Percentiles rank a stretch among this genome's conserved stretches.
Evolutionary conservation across 2,888 invertebrate genomes (phyloP).

Genomic region (Caradrina clavipalpis): DNA sequence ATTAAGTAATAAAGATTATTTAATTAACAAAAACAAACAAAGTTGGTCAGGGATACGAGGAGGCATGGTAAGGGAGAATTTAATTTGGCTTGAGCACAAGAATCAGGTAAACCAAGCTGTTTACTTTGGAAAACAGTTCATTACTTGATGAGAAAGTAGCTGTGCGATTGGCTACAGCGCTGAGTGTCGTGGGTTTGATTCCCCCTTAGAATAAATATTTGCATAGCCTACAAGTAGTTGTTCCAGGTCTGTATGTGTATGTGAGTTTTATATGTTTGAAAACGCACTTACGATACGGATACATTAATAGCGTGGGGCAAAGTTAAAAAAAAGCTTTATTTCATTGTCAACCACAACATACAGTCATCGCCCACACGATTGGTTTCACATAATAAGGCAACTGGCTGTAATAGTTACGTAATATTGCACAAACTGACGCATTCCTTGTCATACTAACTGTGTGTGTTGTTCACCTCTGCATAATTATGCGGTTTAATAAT

Average conservation of each 20-base stretch:
- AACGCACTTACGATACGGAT: too few relatives aligned
- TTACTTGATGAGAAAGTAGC: too few relatives aligned
- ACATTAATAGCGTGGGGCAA: too few relatives aligned
- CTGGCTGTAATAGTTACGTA: not conserved
- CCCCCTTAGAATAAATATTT: too few relatives aligned
- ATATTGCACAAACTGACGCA: not conserved
- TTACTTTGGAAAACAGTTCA: not conserved
- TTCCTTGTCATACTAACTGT: not conserved
- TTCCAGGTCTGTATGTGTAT: too few relatives aligned
- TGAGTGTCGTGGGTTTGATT: too few relatives aligned
- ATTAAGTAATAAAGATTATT: not conserved
- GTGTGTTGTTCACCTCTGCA: constrained; percentile 7
- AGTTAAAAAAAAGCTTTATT: too few relatives aligned
- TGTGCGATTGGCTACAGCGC: too few relatives aligned
- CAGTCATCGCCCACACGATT: too few relatives aligned
- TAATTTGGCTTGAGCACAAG: not conserved
- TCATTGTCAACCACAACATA: too few relatives aligned
- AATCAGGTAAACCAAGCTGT: not conserved
- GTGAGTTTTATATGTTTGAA: too few relatives aligned
- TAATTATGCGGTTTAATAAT: not conserved
- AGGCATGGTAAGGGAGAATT: not conserved
- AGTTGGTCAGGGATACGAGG: not conserved
- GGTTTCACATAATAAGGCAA: not conserved
- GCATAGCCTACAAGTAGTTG: too few relatives aligned
- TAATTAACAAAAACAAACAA: not conserved